phyloP scores from a whole-genome alignment of 2,797 vertebrate genomes.

The Sebastes iracundus region DNA sequence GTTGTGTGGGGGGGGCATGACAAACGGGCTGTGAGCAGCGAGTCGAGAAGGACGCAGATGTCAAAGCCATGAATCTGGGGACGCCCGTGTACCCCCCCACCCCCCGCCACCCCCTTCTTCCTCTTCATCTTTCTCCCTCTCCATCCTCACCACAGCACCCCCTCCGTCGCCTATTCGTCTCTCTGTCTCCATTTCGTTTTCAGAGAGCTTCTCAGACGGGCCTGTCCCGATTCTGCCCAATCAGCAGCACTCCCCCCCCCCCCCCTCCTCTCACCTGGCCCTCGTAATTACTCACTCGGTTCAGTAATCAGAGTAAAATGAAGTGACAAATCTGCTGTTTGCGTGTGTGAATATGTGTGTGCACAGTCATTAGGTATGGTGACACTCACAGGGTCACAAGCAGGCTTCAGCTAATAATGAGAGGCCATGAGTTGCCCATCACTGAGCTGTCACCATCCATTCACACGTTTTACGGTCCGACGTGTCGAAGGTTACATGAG shows the following conservation, averaged over 20 bases:
- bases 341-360: conserved; percentile 18
- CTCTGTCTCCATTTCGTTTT: conserved; percentile 41
- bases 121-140: conserved; percentile 31
- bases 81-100: conserved; percentile 33
- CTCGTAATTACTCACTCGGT: conserved; percentile 80
- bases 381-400: conserved; percentile 65
- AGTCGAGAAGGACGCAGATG: conserved; percentile 99
- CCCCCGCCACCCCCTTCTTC: neutral
- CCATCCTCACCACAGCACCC: conserved; percentile 24
- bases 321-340: conserved; percentile 66
- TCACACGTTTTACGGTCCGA: conserved; percentile 41
- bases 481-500: conserved; percentile 34
- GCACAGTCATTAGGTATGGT: conserved; percentile 49
- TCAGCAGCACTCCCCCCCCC: conserved; percentile 78
- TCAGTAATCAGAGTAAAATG: conserved; percentile 77
- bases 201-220: conserved; percentile 7
- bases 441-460: conserved; percentile 63
- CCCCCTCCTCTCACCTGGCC: conserved; percentile 70
- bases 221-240: conserved; percentile 77
- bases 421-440: conserved; percentile 64
- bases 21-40: conserved; percentile 89
- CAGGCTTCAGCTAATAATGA: conserved; percentile 58
- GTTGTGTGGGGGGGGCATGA: conserved; percentile 64
- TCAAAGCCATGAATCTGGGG: conserved; percentile 91
- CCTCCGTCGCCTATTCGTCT: conserved; percentile 11